Conservation (phyloP, 92 coral and sea anemone species). For the Palythoa grandis region DNA sequence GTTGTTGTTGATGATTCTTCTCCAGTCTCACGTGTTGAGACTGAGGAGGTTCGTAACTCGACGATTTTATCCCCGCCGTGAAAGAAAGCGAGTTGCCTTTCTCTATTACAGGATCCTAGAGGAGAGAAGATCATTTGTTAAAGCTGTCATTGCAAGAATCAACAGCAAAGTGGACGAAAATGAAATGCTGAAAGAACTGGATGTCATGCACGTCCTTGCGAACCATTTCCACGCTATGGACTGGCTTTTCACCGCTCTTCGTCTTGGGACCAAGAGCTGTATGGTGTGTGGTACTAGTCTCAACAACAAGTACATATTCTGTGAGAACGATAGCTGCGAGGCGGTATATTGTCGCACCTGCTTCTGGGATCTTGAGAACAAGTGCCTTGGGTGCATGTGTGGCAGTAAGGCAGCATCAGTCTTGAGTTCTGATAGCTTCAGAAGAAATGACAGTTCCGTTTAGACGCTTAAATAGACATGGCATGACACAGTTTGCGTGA, state of each 20-base stretch:
- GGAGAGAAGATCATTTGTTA: slow-evolving; percentile 84
- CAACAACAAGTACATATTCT: slow-evolving; percentile 74
- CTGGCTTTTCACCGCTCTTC: slow-evolving; percentile 72
- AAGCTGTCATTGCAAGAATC: slow-evolving; percentile 83
- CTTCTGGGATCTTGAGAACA: slow-evolving; percentile 97
- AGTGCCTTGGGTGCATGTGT: slow-evolving; percentile 92
- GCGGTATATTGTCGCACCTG: slow-evolving; percentile 96
- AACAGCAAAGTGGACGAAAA: slow-evolving; percentile 84
- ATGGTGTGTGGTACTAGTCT: slow-evolving; percentile 88
- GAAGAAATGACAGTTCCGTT: slow-evolving; percentile 32
- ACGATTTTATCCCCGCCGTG: slow-evolving; percentile 87
- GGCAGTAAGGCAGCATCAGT: slow-evolving; percentile 80
- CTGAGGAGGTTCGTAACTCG: slow-evolving; percentile 84
- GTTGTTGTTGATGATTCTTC: slow-evolving; percentile 75
- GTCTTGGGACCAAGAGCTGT: slow-evolving; percentile 75
- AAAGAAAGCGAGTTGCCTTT: slow-evolving; percentile 90
- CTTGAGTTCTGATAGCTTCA: slow-evolving; percentile 43
- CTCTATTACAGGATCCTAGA: slow-evolving; percentile 93
- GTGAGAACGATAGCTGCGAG: slow-evolving; percentile 85
- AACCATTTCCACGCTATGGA: slow-evolving; percentile 75
- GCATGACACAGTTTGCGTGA: slow-evolving; percentile 3
- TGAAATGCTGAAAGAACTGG: slow-evolving; percentile 78
- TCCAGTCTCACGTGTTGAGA: slow-evolving; percentile 84
- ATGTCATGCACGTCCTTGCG: slow-evolving; percentile 80
- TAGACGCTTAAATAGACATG: neutral